Conservation (phyloP, 2,113 vertebrate genomes). For the Nymphicus hollandicus region DNA sequence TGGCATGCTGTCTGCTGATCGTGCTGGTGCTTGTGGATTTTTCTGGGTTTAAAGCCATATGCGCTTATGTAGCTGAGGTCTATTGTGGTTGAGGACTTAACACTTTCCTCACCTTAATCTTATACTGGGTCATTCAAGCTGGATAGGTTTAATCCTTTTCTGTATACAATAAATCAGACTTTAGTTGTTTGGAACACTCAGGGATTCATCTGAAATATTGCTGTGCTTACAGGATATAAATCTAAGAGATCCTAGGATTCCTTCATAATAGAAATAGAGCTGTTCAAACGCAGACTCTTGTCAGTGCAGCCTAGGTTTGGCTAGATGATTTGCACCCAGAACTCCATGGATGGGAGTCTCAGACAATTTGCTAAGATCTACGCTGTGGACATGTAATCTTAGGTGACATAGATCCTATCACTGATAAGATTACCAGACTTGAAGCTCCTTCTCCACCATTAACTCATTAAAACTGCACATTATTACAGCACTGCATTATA, state of each 20-base stretch:
- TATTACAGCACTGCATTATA: background rate
- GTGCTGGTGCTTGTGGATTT: background rate
- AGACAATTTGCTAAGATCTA: background rate
- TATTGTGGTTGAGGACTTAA: background rate
- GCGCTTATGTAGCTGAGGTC: background rate
- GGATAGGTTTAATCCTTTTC: background rate
- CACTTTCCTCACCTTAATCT: background rate
- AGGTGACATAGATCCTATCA: background rate
- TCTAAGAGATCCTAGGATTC: background rate
- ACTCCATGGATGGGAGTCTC: background rate
- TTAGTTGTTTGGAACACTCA: background rate
- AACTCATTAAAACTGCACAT: conserved; percentile 3
- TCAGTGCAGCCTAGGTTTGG: background rate
- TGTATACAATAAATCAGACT: background rate
- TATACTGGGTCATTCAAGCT: background rate
- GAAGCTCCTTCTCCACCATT: background rate
- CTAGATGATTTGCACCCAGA: background rate
- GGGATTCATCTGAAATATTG: background rate
- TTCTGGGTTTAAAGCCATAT: background rate
- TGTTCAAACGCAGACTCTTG: background rate
- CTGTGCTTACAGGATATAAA: background rate
- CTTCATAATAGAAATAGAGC: background rate
- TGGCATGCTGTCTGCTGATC: background rate
- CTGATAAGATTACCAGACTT: background rate
- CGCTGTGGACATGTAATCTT: background rate